Evolutionary conservation across 2,797 vertebrate species (phyloP), one percentile per base, ranked within the genome.

Genomic region (Pteropus rufus): DNA sequence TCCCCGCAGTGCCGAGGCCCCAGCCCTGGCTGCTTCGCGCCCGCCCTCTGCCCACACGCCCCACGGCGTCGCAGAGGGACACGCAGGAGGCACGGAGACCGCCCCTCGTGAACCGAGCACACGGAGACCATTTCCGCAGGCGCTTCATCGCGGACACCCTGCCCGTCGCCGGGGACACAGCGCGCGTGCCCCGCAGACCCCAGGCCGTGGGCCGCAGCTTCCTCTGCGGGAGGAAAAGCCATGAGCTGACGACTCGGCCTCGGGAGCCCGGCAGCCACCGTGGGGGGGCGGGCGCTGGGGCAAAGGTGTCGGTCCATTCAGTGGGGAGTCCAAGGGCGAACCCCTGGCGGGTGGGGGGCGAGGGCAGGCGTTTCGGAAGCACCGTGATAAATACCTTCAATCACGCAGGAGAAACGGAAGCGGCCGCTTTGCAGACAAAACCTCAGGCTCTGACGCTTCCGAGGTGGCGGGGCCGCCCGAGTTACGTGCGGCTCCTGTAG

Each of bases 181-280:
- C 39, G 39, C 39, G 39, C 5, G 6, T 7, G 39, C 39, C 39
- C 39, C 69, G 24, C 2, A 34, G n/a, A 41, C 26, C n/a, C 29
- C 23, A 2, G 56, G 34, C 65, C 86, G 83, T 94, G 75, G 89
- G 67, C 44, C 62, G 46, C 70, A n/a, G n/a, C 54, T 41, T 85
- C 23, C 91, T 69, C 26, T 88, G 56, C 7, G 11, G 93, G 65
- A 96, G 84, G 84, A 23, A 41, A 11, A 62, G 5, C 39, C 39
- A 41, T 41, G 5, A 26, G 52, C 5, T 21, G 52, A 56, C 6
- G 26, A 26, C 26, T 12, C 54, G 9, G 7, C 15, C 10, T 52
- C 29, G 26, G 29, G 24, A 46, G 52, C 69, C 26, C 4, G 67
- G 21, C 31, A 0, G 0, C 0, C 3, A 6, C 14, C 41, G 31